Evolutionary conservation across 2,113 vertebrate species (phyloP), one percentile per base, ranked within the genome.

Genomic region (Tachysurus vachellii): DNA sequence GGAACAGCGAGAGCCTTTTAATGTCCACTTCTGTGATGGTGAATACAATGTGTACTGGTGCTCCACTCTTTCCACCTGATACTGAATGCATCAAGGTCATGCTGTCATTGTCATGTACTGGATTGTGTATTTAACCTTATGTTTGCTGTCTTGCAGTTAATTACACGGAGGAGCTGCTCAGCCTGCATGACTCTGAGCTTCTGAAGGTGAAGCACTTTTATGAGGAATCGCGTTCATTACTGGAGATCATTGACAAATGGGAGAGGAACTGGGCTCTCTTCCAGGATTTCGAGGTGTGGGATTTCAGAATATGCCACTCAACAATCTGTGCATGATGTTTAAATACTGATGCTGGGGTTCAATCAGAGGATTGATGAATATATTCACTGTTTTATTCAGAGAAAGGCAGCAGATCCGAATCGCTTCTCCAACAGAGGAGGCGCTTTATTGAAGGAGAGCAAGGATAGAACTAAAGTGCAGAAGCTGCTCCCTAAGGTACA

Each of bases 371-470:
- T 53, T 50, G 17, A 7, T 82, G 12, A 47, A 42, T 50, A 79
- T 53, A 47, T 9, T 47, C 0, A 14, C 11, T 75, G 61, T 31
- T 56, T 66, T 50, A 21, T 88, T 36, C 53, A 95, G 94, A 94
- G 91, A 88, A 95, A 92, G 81, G 93, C 94, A n/a, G 90, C 88
- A 7, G 94, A 95, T 87, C 94, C 94, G 0, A 93, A 88, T 89
- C 89, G 94, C 82, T 94, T 94, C 57, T 91, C 92, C 56, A 95
- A 95, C 88, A 90, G 94, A 88, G 94, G 94, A 17, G 94, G 94
- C 11, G 90, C 90, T 64, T 89, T 95, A 70, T 91, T 95, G 8
- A 95, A 91, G 88, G 94, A 94, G 50, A 92, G 91, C 79, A 94
- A 91, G 54, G 94, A 94, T 44, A 70, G 93, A 28, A 84, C 86